Evolutionary conservation across 2,113 vertebrate species (phyloP).

Genomic region (Saiga tatarica): DNA sequence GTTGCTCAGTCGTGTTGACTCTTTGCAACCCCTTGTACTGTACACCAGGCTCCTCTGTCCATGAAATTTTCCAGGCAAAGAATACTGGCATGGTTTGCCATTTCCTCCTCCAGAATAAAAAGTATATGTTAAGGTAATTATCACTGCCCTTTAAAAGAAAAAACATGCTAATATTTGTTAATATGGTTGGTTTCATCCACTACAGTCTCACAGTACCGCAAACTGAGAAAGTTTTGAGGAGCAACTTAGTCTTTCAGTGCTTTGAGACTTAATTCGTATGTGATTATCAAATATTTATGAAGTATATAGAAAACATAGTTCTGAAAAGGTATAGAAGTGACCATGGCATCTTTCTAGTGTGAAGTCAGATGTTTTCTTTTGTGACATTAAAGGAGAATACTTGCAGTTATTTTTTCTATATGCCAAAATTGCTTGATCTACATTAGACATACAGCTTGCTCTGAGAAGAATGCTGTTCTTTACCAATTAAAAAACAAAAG

Average conservation of each 20-base stretch:
- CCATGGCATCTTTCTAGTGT: background rate
- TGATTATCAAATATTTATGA: slow-evolving; percentile 24
- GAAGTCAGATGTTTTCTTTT: background rate
- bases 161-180: background rate
- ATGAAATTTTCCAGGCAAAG: background rate
- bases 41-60: background rate
- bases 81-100: background rate
- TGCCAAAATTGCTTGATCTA: slow-evolving; percentile 3
- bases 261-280: background rate
- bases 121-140: background rate
- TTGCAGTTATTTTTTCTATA: background rate
- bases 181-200: background rate
- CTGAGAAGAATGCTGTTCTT: background rate
- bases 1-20: background rate
- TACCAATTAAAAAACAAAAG: background rate
- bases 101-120: background rate
- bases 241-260: background rate
- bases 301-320: background rate
- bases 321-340: background rate
- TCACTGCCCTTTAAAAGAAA: background rate
- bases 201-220: background rate
- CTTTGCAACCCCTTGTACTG: background rate
- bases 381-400: background rate
- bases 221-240: background rate
- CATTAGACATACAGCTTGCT: background rate